phyloP scores from a whole-genome alignment of 2,113 vertebrate genomes.

The Upupa epops region DNA sequence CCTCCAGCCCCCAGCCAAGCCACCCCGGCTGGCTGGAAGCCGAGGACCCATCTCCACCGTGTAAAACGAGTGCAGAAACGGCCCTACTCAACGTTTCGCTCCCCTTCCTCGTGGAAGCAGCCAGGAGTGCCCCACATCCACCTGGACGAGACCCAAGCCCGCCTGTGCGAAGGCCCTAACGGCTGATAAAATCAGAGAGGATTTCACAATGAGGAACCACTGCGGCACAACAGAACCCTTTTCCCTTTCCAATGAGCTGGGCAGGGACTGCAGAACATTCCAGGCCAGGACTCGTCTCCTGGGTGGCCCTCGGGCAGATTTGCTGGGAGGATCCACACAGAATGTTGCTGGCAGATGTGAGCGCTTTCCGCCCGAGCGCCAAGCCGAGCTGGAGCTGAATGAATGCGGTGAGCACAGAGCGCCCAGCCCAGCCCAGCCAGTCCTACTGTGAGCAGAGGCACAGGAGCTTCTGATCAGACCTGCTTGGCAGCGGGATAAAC shows the following conservation, averaged over 20 bases:
- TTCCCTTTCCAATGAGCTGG: not conserved
- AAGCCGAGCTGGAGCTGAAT: not conserved
- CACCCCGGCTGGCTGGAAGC: fast-evolving
- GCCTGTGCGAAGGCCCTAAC: not conserved
- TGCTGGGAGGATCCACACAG: not conserved
- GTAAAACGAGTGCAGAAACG: not conserved
- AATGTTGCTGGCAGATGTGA: slow-evolving; percentile 12
- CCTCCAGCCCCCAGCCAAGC: not conserved
- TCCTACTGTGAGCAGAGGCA: not conserved
- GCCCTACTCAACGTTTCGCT: not conserved
- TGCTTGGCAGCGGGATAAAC: not conserved
- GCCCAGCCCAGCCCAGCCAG: not conserved
- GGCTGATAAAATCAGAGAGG: not conserved
- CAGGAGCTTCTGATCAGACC: not conserved
- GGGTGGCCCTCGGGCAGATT: slow-evolving; percentile 12
- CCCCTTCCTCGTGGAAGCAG: not conserved
- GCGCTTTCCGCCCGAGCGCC: not conserved
- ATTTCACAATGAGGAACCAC: not conserved
- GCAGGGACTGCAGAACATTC: not conserved
- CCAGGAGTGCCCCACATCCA: not conserved
- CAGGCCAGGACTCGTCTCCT: not conserved
- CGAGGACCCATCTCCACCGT: not conserved
- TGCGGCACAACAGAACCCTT: not conserved
- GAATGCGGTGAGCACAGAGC: not conserved
- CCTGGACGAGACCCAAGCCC: not conserved